phyloP scores from a whole-genome alignment of 1,140 invertebrate species.

The Heliconius hewitsoni region DNA sequence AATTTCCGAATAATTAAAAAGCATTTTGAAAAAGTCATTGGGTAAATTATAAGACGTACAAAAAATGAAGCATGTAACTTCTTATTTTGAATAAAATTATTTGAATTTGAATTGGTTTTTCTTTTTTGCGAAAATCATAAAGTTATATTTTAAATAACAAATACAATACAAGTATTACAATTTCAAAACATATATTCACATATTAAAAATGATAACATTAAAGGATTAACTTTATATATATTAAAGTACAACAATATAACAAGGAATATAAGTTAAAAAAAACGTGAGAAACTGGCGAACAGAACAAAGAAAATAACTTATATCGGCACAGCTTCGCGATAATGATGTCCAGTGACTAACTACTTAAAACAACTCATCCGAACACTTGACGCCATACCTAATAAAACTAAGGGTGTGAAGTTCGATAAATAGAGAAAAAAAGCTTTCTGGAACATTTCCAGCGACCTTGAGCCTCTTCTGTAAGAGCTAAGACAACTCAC shows the following conservation, averaged over 20 bases:
- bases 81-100: no score
- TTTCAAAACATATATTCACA: neutral
- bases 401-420: constrained; percentile 28
- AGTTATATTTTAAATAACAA: no score
- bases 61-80: no score
- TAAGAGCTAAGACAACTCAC: constrained; percentile 58
- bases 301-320: constrained; percentile 25
- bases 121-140: no score
- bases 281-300: constrained; percentile 15
- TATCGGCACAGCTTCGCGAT: neutral
- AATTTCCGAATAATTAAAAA: no score
- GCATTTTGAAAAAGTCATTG: no score
- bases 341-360: constrained; percentile 25
- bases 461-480: constrained; percentile 69
- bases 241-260: neutral
- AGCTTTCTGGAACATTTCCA: constrained; percentile 68
- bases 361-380: constrained; percentile 41
- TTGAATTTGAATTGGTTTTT: no score
- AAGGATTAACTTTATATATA: neutral
- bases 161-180: neutral
- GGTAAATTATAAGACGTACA: no score
- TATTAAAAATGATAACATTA: neutral
- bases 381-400: constrained; percentile 34
- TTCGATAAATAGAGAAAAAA: constrained; percentile 44
- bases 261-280: neutral